A percentile compares a stretch with the other conserved stretches of the same genome.
phyloP scores from a whole-genome alignment of 2,888 invertebrate species.

The Euzophera pinguis region DNA sequence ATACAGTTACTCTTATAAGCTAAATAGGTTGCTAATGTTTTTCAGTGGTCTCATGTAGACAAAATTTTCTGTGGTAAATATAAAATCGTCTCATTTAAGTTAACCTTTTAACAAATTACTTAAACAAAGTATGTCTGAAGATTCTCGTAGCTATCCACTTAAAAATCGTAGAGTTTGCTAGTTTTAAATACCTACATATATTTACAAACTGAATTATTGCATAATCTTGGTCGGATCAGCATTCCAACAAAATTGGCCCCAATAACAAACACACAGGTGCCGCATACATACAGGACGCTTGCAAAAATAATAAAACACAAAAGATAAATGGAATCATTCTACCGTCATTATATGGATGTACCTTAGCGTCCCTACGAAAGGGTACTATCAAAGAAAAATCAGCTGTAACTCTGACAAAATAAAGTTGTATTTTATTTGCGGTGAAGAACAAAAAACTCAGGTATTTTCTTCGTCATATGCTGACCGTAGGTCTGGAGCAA shows the following conservation, averaged over 20 bases:
- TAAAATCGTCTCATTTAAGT: too few relatives aligned
- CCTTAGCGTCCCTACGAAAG: conserved; percentile 22
- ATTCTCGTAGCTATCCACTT: too few relatives aligned
- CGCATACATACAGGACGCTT: conserved; percentile 27
- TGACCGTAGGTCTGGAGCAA: conserved; percentile 24
- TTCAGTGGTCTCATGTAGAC: too few relatives aligned
- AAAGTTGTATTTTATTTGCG: conserved; percentile 22
- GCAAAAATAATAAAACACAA: conserved; percentile 39
- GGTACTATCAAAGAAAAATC: conserved; percentile 16
- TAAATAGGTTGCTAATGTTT: too few relatives aligned
- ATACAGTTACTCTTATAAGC: too few relatives aligned
- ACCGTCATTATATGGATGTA: conserved; percentile 38
- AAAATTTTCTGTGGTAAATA: too few relatives aligned
- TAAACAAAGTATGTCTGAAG: too few relatives aligned
- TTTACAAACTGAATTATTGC: neutral
- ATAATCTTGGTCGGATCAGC: neutral
- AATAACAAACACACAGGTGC: conserved; percentile 22
- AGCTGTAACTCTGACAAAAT: conserved; percentile 21
- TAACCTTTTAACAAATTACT: too few relatives aligned
- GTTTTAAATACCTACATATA: too few relatives aligned
- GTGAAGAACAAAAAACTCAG: conserved; percentile 23
- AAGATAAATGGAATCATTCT: conserved; percentile 45
- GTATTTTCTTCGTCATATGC: conserved; percentile 26
- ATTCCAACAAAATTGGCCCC: conserved; percentile 19
- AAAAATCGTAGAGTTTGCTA: too few relatives aligned